Conservation (phyloP, 2,888 invertebrate species). For the Plebejus anna region DNA sequence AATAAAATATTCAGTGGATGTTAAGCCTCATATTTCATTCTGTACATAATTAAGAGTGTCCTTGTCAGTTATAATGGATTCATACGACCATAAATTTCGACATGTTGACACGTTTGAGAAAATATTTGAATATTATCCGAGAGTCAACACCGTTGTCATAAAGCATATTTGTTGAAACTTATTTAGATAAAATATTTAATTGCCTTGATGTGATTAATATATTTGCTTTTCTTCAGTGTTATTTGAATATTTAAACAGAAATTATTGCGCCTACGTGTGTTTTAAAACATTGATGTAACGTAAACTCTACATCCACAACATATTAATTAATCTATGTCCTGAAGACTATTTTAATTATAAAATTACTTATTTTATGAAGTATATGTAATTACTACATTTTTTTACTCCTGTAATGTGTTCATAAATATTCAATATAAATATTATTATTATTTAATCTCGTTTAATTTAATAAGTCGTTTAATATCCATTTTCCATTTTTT, state of each 20-base stretch:
- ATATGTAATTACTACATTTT: background rate
- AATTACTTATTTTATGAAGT: background rate
- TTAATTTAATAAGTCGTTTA: too few relatives aligned
- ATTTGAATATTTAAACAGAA: conserved; percentile 51
- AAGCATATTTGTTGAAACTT: conserved; percentile 63
- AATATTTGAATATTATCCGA: conserved; percentile 70
- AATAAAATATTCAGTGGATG: conserved; percentile 45
- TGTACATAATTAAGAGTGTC: conserved; percentile 38
- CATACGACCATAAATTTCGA: conserved; percentile 62
- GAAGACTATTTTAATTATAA: background rate
- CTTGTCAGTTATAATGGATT: conserved; percentile 50
- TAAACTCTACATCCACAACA: background rate
- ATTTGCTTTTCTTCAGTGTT: conserved; percentile 53
- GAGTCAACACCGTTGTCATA: conserved; percentile 62
- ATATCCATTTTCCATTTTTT: too few relatives aligned
- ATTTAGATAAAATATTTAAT: conserved; percentile 72
- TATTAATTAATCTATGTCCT: background rate
- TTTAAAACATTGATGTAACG: conserved; percentile 45
- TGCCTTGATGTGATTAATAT: conserved; percentile 57
- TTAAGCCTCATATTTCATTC: conserved; percentile 38
- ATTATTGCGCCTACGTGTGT: conserved; percentile 43
- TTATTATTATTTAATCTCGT: too few relatives aligned
- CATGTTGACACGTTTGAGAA: conserved; percentile 58
- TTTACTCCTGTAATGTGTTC: too few relatives aligned
- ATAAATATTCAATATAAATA: too few relatives aligned